A percentile compares a stretch with the other conserved stretches of the same genome.
phyloP scores from a whole-genome alignment of 2,797 vertebrate species.

The Coccyzus lansbergi region DNA sequence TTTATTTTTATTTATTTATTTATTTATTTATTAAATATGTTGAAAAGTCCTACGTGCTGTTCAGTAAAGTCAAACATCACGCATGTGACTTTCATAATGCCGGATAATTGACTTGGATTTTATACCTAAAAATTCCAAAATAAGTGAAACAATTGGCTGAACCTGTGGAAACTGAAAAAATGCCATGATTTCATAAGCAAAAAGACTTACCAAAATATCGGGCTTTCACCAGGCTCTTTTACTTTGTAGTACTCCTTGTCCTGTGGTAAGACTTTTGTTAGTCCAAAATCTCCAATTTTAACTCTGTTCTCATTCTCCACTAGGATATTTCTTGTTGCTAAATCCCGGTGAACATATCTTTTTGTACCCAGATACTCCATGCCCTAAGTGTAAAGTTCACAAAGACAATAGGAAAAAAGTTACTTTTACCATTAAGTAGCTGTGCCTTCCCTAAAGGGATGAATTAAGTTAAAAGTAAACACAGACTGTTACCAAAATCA shows the following conservation, averaged over 20 bases:
- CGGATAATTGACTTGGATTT: background rate
- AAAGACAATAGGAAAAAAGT: background rate
- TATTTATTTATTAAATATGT: fast-evolving
- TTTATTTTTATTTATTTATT: no score
- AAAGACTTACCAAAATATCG: constrained; percentile 94
- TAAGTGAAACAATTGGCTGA: background rate
- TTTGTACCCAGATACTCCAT: constrained; percentile 96
- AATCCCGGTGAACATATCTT: constrained; percentile 95
- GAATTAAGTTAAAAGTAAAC: background rate
- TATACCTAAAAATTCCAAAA: background rate
- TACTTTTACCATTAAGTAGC: background rate
- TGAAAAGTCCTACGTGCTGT: background rate
- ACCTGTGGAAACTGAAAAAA: background rate
- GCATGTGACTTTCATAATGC: background rate
- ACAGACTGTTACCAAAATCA: fast-evolving
- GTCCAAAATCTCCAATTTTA: constrained; percentile 97
- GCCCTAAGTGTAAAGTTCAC: constrained; percentile 79
- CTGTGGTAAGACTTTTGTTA: constrained; percentile 96
- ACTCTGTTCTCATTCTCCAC: constrained; percentile 97
- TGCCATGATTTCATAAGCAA: background rate
- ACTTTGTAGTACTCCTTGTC: constrained; percentile 99
- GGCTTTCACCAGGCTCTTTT: constrained; percentile 95
- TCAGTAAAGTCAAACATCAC: background rate
- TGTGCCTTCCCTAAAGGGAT: background rate
- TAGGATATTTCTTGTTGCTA: constrained; percentile 95